Conservation (phyloP, 2,797 vertebrate species). For the Anas bahamensis region DNA sequence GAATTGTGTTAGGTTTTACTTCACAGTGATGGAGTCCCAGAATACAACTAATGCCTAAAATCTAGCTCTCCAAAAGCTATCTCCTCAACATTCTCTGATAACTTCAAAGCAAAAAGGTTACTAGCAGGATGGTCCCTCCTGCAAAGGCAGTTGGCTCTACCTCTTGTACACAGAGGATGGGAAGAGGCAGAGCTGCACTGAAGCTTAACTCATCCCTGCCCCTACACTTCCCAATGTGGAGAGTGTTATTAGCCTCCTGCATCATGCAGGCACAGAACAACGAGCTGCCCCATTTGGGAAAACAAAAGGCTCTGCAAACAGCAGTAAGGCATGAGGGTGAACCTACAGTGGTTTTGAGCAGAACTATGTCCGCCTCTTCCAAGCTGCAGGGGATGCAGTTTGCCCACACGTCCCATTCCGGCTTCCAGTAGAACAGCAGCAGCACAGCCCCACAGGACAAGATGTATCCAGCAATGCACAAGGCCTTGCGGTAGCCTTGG, state of each 20-base stretch:
- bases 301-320: neutral
- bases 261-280: neutral
- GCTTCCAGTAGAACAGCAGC: constrained; percentile 79
- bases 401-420: constrained; percentile 78
- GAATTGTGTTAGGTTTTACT: neutral
- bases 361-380: constrained; percentile 72
- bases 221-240: neutral
- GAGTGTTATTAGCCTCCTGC: neutral
- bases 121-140: neutral
- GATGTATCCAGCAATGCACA: constrained; percentile 67
- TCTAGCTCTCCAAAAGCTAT: neutral
- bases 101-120: neutral
- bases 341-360: constrained; percentile 78
- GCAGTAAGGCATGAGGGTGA: neutral
- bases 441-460: constrained; percentile 74
- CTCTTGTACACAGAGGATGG: neutral
- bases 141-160: neutral
- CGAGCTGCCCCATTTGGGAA: neutral
- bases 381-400: constrained; percentile 69
- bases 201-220: neutral
- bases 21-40: neutral
- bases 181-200: neutral
- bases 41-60: neutral
- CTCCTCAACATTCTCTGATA: neutral
- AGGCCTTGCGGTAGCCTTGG: constrained; percentile 42